A percentile compares a stretch with the other conserved stretches of the same genome.
Evolutionary conservation across 2,113 vertebrate genomes (phyloP).

Genomic region (Pionites leucogaster): DNA sequence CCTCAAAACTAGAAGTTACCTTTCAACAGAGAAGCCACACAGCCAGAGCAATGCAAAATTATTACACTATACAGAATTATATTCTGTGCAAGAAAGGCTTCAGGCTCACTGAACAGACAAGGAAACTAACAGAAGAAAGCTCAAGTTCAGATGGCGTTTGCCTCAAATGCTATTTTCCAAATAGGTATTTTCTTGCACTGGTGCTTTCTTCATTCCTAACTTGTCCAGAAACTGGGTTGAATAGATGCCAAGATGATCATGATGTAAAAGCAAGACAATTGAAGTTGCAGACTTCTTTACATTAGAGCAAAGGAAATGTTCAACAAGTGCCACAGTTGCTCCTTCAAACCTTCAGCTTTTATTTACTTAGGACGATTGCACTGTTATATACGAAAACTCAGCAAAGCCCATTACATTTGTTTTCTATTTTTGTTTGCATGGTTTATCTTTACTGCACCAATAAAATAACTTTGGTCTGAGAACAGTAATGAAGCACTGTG

Average conservation of each 20-base stretch:
- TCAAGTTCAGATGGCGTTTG: neutral
- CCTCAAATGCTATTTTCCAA: neutral
- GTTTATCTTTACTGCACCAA: neutral
- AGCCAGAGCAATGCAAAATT: neutral
- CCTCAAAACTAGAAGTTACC: neutral
- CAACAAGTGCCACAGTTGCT: neutral
- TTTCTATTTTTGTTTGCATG: neutral
- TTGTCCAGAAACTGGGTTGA: neutral
- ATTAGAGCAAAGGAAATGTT: neutral
- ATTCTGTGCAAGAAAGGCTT: neutral
- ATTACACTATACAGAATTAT: too few relatives aligned
- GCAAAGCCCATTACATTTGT: neutral
- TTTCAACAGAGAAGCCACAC: neutral
- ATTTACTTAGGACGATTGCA: neutral
- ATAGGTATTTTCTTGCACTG: neutral
- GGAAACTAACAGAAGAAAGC: neutral
- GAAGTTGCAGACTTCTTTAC: neutral
- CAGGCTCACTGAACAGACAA: neutral
- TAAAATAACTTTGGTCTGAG: neutral
- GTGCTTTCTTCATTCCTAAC: neutral
- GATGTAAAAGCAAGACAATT: neutral
- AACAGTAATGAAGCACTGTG: neutral
- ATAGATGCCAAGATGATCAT: neutral
- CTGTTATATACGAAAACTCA: neutral
- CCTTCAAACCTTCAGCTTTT: neutral